Base-by-base conservation (phyloP, 1,140 invertebrate species). In the Ooceraea biroi region DNA sequence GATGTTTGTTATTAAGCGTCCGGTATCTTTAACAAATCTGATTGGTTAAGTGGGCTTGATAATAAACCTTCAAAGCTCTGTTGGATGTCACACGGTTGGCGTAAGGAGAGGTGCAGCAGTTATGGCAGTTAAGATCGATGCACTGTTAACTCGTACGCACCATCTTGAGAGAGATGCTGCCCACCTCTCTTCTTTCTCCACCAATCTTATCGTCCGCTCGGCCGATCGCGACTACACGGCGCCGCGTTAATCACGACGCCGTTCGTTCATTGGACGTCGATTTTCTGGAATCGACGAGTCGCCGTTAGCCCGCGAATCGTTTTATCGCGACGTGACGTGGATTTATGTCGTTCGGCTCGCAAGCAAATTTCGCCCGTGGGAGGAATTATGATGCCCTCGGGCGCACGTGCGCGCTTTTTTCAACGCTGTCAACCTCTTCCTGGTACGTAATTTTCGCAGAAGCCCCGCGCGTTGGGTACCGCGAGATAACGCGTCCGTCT, bases 211-310 rank as follows among this genome's bases (percentile, higher is more conserved):
- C 58, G 57, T 76, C 84, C 50, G 57, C 19, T 69, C 17, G 30
- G 0, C 19, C 10, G 44, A 36, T 50, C 63, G 55, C 86, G 86
- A 87, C 73, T 63, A 84, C 61, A 27, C 22, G 86, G 82, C 82
- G 82, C 85, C 85, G 69, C 44, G 73, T 46, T 88, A 88, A 88
- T 88, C 82, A 74, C 22, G 27, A 50, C 25, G 68, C 55, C 82
- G 68, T 44, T 61, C 55, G 50, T 77, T 77, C 66, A 52, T 65
- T 48, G 52, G 46, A 74, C 36, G 19, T 66, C 25, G 19, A 58
- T 78, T 68, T 58, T 78, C 63, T 46, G 48, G 30, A 63, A 60
- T 82, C 44, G n/a, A 52, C 22, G 22, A 17, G 44, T 36, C 19
- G 48, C 48, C 19, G 41, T 77, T 46, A 76, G 7, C 48, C 10